Evolutionary conservation across 2,888 invertebrate genomes (phyloP).

Genomic region (Phalera bucephala): DNA sequence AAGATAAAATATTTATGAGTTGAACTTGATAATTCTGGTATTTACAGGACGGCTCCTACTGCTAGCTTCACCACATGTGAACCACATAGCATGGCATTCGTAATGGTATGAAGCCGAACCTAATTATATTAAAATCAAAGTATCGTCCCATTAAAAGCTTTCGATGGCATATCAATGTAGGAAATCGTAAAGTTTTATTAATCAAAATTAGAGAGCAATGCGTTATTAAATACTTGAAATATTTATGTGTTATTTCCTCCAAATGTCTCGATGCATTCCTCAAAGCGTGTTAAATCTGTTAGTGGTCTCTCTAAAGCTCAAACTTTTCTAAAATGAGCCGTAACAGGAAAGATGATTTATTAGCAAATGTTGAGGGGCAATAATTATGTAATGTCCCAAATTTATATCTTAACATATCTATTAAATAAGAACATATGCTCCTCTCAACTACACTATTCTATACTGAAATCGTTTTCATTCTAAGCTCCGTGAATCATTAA

Average conservation of each 20-base stretch:
- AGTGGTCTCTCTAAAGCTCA: too few relatives aligned
- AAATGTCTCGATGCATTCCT: background rate
- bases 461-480: too few relatives aligned
- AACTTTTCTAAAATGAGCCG: too few relatives aligned
- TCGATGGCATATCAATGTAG: conserved; percentile 16
- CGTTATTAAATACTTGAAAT: background rate
- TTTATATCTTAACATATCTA: too few relatives aligned
- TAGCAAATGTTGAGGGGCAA: too few relatives aligned
- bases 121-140: conserved; percentile 17
- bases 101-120: conserved; percentile 11
- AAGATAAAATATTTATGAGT: conserved; percentile 30
- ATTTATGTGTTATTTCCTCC: background rate
- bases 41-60: too few relatives aligned
- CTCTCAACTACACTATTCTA: too few relatives aligned
- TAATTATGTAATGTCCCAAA: too few relatives aligned
- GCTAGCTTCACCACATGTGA: conserved; percentile 26
- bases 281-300: background rate
- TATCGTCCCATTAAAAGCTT: conserved; percentile 6
- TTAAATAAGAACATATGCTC: too few relatives aligned
- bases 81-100: conserved; percentile 9
- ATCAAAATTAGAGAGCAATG: background rate
- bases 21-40: conserved; percentile 9
- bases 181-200: conserved; percentile 15
- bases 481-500: too few relatives aligned
- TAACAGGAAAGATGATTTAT: too few relatives aligned